Evolutionary conservation across 2,113 vertebrate genomes (phyloP).

Genomic region (Theropithecus gelada): DNA sequence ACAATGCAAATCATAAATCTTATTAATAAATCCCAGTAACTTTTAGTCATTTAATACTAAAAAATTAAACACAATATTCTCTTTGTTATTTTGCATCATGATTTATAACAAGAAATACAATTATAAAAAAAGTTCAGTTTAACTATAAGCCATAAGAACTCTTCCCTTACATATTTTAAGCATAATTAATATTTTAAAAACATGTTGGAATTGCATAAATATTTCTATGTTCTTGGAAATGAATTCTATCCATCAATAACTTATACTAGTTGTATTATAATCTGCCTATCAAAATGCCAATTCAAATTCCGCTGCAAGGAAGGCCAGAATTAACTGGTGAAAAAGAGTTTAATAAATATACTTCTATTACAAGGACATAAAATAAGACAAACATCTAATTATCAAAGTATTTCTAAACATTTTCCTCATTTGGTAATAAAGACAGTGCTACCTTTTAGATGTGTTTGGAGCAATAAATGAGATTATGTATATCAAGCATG

Average conservation of each 20-base stretch:
- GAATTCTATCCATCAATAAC: background rate
- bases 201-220: slow-evolving; percentile 22
- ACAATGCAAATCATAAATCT: slow-evolving; percentile 43
- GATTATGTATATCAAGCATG: background rate
- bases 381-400: background rate
- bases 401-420: slow-evolving; percentile 11
- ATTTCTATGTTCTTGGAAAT: background rate
- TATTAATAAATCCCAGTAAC: slow-evolving; percentile 55
- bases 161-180: background rate
- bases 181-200: background rate
- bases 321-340: background rate
- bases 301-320: slow-evolving; percentile 23
- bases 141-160: background rate
- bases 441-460: background rate
- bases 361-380: background rate
- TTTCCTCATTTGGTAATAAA: slow-evolving; percentile 1
- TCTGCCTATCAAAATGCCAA: background rate
- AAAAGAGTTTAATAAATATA: background rate
- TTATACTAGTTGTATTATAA: background rate
- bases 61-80: slow-evolving; percentile 44
- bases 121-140: background rate
- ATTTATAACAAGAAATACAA: slow-evolving; percentile 4
- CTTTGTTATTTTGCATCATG: slow-evolving; percentile 25
- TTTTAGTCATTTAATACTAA: slow-evolving; percentile 32
- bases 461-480: background rate